Evolutionary conservation across 1,140 invertebrate genomes (phyloP).

Genomic region (Papilio aristodemus): DNA sequence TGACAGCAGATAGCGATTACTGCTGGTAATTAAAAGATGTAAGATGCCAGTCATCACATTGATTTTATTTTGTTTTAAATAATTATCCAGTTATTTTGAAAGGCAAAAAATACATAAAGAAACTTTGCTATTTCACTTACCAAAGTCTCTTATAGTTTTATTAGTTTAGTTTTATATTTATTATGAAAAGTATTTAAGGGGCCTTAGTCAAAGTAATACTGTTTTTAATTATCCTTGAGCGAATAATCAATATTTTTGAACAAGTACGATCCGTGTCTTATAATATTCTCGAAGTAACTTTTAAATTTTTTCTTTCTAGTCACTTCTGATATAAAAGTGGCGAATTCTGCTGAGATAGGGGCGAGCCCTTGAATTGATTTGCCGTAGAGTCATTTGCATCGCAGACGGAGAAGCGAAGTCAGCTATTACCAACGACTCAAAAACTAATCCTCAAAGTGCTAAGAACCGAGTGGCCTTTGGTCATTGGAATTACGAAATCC

Average conservation of each 20-base stretch:
- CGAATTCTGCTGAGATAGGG: constrained; percentile 28
- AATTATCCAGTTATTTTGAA: neutral
- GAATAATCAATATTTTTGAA: neutral
- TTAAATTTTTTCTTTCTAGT: constrained; percentile 23
- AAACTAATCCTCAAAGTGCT: constrained; percentile 44
- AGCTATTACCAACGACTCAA: constrained; percentile 44
- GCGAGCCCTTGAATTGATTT: constrained; percentile 41
- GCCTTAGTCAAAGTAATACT: too few relatives aligned
- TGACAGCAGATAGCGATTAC: too few relatives aligned
- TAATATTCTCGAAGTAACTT: constrained; percentile 19
- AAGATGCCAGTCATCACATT: too few relatives aligned
- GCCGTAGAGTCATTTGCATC: constrained; percentile 41
- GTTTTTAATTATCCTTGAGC: neutral
- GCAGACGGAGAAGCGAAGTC: constrained; percentile 39
- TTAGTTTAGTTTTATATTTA: too few relatives aligned
- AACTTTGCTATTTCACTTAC: constrained; percentile 16
- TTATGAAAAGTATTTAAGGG: too few relatives aligned
- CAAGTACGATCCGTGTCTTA: neutral
- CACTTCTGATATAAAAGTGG: constrained; percentile 31
- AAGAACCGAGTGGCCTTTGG: constrained; percentile 27
- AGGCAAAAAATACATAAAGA: neutral
- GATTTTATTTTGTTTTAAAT: too few relatives aligned
- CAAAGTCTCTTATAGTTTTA: too few relatives aligned
- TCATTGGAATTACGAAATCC: constrained; percentile 13
- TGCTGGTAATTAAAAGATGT: too few relatives aligned